Evolutionary conservation across 2,113 vertebrate genomes (phyloP), one percentile per base, ranked within the genome.

Genomic region (Pterophyllum scalare): DNA sequence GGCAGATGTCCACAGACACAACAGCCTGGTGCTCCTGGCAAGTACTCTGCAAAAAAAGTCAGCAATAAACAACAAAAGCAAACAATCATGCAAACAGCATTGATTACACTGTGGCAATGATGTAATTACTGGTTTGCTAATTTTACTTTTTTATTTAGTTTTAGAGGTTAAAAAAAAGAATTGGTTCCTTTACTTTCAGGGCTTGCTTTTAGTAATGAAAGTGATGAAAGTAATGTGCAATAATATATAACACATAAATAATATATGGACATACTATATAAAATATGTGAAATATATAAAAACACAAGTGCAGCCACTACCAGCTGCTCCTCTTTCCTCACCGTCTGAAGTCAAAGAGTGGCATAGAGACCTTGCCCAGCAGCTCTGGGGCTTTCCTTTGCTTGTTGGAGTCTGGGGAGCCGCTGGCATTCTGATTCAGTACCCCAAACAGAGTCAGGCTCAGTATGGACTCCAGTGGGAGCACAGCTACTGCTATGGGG

Each of bases 391-490:
- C 96, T 86, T 97, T 99, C 92, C 98, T 96, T 88, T 97, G 98
- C 79, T 97, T 99, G 94, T 99, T 99, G 94, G 97, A 97, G 93
- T 99, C 98, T 43, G 98, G 98, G 5, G 98, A 99, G 86, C 95
- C 96, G 77, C 96, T 96, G 87, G 96, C 96, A 80, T 95, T 98
- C 93, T 98, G 98, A 95, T 96, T 98, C 82, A 97, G 94, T 75
- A 99, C 95, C 87, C 97, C 98, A 88, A 96, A 98, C 85, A 99
- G 95, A 88, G 96, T 96, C 81, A 99, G 94, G 82, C 96, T 95
- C 79, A 99, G 95, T 67, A 97, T 49, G 64, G 98, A 97, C 94
- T 99, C 98, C 93, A 98, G 94, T 3, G 98, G 98, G 87, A 99
- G 96, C 22, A 98, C 96, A 14, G 98, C 96, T 87, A 99, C 97